Base-by-base conservation (phyloP, 2,888 invertebrate species). In the Synanthedon andrenaeformis region DNA sequence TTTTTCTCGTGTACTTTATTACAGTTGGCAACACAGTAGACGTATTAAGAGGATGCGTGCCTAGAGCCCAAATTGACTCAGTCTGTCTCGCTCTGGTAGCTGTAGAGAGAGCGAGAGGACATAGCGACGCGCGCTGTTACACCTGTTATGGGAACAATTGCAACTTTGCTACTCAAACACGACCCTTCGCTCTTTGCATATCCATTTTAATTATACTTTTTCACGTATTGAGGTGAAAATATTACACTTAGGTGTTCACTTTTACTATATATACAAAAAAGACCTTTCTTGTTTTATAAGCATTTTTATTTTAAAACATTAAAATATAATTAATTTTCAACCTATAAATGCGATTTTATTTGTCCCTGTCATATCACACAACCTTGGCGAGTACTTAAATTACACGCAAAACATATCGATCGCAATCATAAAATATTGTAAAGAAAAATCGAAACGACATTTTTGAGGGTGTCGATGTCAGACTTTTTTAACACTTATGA, bases 1-100 rank as follows among this genome's bases (percentile, higher is more conserved):
- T 45, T 45, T 45, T 45, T n/a, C 14, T 6, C 14, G 0, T 45
- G 6, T 51, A 3, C 4, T 62, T 61, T 54, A 55, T 82, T 81
- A 49, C 73, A 88, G 88, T 74, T 64, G 85, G 86, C 54, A 84
- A 82, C 69, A 88, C 88, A 53, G 75, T 85, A 11, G 88, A 88
- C 61, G 65, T 77, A 1, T 62, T 88, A 5, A 63, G 78, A 54
- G 88, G 88, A 11, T 88, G 88, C 59, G 69, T 86, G 8, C 83
- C 87, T 0, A 68, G 67, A 55, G 70, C 65, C 2, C 82, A 84
- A 58, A 74, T 82, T 5, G 87, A 88, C 61, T 80, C 81, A 0
- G 82, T 86, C 42, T 88, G 88, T 62, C 64, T 76, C 19, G 78
- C 74, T 14, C 66, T 88, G 3, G 72, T 71, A 0, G 81, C 85